Base-by-base conservation (phyloP, 2,888 invertebrate species). In the Sphecodes monilicornis region DNA sequence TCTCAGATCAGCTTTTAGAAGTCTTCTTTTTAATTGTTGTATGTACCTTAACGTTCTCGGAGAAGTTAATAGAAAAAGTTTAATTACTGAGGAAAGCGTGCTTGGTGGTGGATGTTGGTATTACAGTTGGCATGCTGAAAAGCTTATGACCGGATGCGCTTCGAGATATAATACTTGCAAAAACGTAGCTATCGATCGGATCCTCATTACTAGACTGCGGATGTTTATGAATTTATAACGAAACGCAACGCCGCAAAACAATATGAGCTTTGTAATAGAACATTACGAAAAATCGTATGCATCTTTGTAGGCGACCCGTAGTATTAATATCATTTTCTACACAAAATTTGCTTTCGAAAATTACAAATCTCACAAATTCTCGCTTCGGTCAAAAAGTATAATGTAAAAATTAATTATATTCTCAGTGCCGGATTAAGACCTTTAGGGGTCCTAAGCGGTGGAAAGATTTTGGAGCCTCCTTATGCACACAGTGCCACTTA, bases 101-200 rank as follows among this genome's bases (percentile, higher is more conserved):
- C 32, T 64, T 50, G 64, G 64, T 32, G 64, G 64, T 32, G 32
- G 64, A 18, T 64, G 64, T 64, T 64, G 32, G 64, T 64, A 32
- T 16, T 32, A 64, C 32, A 64, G 64, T 32, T 64, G 32, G 32
- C 32, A 64, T 32, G 64, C 32, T 64, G 18, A 64, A 64, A 64
- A 64, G 29, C 64, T 32, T 64, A 18, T 13, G 64, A 32, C 64
- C 32, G 64, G 64, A 64, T 64, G 64, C 32, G 16, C 32, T 64
- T 64, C 29, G 6, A 64, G 29, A 18, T 32, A 32, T 32, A 18
- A 64, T 64, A 32, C 29, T 32, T 18, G 32, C 18, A 64, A 32
- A 64, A 64, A 57, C 26, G 57, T 0, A 57, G 32, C 32, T 32
- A 18, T 64, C 32, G 64, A 18, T 64, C 64, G 29, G 64, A 32